phyloP scores from a whole-genome alignment of 1,140 invertebrate genomes.

The Leptinotarsa lineolata region DNA sequence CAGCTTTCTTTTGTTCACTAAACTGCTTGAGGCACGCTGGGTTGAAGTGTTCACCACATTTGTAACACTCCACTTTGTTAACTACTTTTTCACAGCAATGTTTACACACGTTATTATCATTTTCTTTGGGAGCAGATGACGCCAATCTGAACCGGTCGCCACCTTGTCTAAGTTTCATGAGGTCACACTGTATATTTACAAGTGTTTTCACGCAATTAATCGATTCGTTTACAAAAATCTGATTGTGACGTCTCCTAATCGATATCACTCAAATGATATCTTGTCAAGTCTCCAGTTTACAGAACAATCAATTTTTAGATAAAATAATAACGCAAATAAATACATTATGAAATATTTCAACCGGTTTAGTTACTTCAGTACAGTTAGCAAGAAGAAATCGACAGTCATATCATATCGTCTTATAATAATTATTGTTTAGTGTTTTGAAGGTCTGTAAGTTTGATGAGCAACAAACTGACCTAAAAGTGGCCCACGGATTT shows the following conservation, averaged over 20 bases:
- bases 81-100: no score
- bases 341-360: not conserved
- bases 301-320: not conserved
- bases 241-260: not conserved
- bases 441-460: not conserved
- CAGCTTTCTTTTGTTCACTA: no score
- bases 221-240: not conserved
- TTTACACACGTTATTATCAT: no score
- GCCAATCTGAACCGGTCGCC: no score
- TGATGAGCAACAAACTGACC: not conserved
- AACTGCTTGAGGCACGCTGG: no score
- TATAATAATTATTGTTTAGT: no score
- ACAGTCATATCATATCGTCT: not conserved
- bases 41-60: no score
- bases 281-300: not conserved
- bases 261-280: not conserved
- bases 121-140: no score
- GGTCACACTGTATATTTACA: no score
- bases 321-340: constrained; percentile 7
- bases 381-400: not conserved
- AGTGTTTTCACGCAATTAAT: not conserved
- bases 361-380: not conserved
- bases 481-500: not conserved
- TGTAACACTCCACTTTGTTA: no score
- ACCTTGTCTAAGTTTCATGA: no score